Conservation (phyloP, 2,113 vertebrate genomes). For the Nothocercus julius region DNA sequence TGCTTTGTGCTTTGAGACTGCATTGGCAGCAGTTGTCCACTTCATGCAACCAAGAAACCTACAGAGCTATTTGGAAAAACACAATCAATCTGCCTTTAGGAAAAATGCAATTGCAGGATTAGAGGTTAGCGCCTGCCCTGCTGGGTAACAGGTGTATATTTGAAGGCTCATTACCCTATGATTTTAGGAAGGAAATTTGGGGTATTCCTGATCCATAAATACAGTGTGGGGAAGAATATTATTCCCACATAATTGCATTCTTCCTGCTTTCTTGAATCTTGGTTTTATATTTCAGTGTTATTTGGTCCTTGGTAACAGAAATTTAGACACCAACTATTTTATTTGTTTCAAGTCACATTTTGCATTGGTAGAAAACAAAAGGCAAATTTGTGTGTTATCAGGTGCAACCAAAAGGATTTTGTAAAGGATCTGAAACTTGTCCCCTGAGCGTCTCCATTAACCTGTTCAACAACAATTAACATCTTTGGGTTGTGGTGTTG, state of each 20-base stretch:
- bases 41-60: background rate
- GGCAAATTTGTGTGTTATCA: background rate
- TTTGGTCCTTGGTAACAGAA: background rate
- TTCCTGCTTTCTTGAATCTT: background rate
- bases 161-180: background rate
- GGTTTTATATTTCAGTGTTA: background rate
- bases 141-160: background rate
- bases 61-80: background rate
- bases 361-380: background rate
- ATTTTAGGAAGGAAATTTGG: background rate
- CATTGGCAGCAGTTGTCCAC: too few species aligned
- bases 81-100: rapidly evolving
- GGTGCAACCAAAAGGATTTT: background rate
- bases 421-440: background rate
- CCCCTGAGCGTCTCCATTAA: background rate
- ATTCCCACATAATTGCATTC: background rate
- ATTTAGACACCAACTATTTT: background rate
- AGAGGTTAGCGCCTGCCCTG: background rate
- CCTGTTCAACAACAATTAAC: background rate
- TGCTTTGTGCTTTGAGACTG: background rate
- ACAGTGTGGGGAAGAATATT: background rate
- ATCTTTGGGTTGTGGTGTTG: background rate
- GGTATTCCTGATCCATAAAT: background rate
- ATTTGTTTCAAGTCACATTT: background rate
- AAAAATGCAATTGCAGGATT: background rate